Conservation (phyloP, 2,113 vertebrate species). For the Rhinolophus ferrumequinum region DNA sequence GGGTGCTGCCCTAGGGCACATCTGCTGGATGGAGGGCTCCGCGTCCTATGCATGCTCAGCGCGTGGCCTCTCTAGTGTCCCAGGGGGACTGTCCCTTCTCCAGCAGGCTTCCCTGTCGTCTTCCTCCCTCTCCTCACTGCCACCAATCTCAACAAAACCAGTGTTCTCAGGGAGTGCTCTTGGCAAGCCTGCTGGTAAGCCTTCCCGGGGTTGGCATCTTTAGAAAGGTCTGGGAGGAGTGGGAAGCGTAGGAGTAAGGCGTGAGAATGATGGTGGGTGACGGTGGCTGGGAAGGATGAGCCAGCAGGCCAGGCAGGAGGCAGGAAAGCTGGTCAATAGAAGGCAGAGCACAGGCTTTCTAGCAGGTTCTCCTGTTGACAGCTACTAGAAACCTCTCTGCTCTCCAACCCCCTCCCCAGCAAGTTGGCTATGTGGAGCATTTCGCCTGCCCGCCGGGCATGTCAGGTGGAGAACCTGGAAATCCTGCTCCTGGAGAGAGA, state of each 20-base stretch:
- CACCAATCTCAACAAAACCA: background rate
- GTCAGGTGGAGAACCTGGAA: background rate
- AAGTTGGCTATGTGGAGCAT: background rate
- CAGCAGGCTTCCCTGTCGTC: background rate
- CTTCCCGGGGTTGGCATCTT: background rate
- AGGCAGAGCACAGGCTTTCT: background rate
- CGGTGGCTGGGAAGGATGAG: background rate
- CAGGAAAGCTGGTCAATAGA: background rate
- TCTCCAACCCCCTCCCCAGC: background rate
- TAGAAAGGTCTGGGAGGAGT: background rate
- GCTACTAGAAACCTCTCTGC: background rate
- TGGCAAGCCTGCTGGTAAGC: background rate
- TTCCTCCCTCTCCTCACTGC: background rate
- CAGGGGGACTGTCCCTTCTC: background rate
- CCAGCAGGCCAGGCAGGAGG: background rate
- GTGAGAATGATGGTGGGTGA: background rate
- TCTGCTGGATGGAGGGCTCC: background rate
- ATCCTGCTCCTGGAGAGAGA: background rate
- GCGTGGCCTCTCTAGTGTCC: background rate
- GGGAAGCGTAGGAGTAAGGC: background rate
- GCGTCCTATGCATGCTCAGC: background rate
- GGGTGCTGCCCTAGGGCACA: background rate
- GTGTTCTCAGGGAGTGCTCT: background rate
- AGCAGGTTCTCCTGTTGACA: background rate
- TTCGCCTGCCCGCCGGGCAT: rapidly evolving